phyloP scores from a whole-genome alignment of 2,888 invertebrate genomes.

The Plemyria rubiginata region DNA sequence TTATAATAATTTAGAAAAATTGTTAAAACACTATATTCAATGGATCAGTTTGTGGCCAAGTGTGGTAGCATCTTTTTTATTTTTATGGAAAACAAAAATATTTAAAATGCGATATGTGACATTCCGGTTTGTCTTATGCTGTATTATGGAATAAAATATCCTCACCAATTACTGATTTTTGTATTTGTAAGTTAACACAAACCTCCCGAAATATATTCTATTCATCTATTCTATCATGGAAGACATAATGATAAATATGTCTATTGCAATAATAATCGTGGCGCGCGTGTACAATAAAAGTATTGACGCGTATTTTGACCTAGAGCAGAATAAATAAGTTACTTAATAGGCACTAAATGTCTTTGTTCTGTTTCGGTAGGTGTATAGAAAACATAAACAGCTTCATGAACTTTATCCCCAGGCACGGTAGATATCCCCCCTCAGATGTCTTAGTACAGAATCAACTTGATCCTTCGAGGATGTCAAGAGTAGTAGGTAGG shows the following conservation, averaged over 20 bases:
- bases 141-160: conserved; percentile 85
- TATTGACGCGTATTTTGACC: no score
- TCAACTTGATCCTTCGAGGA: no score
- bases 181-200: conserved; percentile 29
- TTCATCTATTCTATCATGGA: no score
- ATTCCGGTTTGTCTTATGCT: conserved; percentile 85
- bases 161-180: conserved; percentile 79
- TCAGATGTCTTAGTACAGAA: no score
- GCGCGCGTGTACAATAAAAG: no score
- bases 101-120: conserved; percentile 81
- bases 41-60: conserved; percentile 70
- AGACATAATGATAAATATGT: background rate
- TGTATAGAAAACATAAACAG: no score
- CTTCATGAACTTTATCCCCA: no score
- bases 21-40: conserved; percentile 74
- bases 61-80: conserved; percentile 76
- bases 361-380: no score
- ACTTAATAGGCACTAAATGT: no score
- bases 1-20: conserved; percentile 84
- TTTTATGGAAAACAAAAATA: conserved; percentile 77
- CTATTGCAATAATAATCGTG: background rate
- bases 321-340: no score
- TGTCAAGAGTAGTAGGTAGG: no score
- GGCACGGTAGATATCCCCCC: no score
- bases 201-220: background rate